Percentiles rank a stretch among this genome's conserved stretches.
These are phyloP conservation scores for Herpailurus yagouaroundi DNA, from an alignment of 2,113 vertebrate species.

Conservation along the genomic window DNA sequence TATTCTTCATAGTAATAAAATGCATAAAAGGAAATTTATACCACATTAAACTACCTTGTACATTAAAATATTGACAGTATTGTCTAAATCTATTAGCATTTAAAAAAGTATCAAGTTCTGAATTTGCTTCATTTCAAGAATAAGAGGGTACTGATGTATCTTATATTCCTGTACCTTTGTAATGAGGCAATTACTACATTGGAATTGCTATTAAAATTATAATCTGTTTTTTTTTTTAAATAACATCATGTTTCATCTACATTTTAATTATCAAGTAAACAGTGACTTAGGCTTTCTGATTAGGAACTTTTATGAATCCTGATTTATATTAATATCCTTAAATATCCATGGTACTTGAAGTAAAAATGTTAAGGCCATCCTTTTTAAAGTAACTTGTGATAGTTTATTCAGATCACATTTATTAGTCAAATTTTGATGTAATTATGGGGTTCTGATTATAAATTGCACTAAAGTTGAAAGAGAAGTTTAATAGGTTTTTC, in stretches of 20 bases:
- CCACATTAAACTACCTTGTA: background rate
- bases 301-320: background rate
- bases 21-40: background rate
- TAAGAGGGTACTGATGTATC: background rate
- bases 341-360: background rate
- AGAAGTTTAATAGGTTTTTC: background rate
- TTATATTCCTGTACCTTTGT: background rate
- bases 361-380: background rate
- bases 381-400: background rate
- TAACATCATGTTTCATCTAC: background rate
- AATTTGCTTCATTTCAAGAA: slow-evolving; percentile 20
- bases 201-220: slow-evolving; percentile 13
- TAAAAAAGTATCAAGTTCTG: background rate
- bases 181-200: background rate
- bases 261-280: slow-evolving; percentile 28
- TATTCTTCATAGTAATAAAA: background rate
- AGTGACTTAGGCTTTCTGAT: background rate
- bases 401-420: background rate
- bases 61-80: background rate
- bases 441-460: background rate
- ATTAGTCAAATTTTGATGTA: background rate
- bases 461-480: background rate
- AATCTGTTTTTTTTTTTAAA: background rate
- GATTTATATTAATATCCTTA: background rate
- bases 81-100: background rate